These are phyloP conservation scores for Agonum fuliginosum DNA, from an alignment of 2,888 invertebrate species.

Conservation along the genomic window DNA sequence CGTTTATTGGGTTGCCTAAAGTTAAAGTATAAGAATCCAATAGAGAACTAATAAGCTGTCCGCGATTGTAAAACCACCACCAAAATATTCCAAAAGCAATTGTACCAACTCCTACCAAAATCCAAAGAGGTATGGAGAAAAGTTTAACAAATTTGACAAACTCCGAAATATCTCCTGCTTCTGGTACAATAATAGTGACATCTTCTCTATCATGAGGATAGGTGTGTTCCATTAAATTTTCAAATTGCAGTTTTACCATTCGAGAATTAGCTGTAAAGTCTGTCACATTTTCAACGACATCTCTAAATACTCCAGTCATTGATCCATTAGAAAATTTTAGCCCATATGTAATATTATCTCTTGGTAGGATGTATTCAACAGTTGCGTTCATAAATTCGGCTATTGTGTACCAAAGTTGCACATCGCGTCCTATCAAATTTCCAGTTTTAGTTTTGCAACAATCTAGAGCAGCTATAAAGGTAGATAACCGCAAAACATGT, in stretches of 20 bases:
- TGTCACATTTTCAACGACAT: slow-evolving; percentile 66
- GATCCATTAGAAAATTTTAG: slow-evolving; percentile 73
- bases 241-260: slow-evolving; percentile 74
- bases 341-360: slow-evolving; percentile 73
- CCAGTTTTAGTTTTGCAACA: background rate
- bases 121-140: slow-evolving; percentile 45
- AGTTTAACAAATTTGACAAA: slow-evolving; percentile 46
- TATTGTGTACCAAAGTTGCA: slow-evolving; percentile 70
- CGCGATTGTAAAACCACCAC: slow-evolving; percentile 31
- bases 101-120: slow-evolving; percentile 28
- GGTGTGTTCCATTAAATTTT: slow-evolving; percentile 74
- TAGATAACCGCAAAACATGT: slow-evolving; percentile 66
- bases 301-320: slow-evolving; percentile 74
- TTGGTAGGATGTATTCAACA: slow-evolving; percentile 70
- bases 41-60: slow-evolving; percentile 8
- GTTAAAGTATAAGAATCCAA: slow-evolving; percentile 25
- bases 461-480: slow-evolving; percentile 69
- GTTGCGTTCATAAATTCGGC: slow-evolving; percentile 72
- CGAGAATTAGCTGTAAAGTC: slow-evolving; percentile 76
- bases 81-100: slow-evolving; percentile 26
- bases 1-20: slow-evolving; percentile 37
- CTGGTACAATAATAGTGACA: slow-evolving; percentile 50
- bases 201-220: slow-evolving; percentile 70
- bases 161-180: slow-evolving; percentile 26
- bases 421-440: slow-evolving; percentile 69